These are phyloP conservation scores for Palloptera scutellata DNA, from an alignment of 2,888 invertebrate genomes.

Conservation along the genomic window DNA sequence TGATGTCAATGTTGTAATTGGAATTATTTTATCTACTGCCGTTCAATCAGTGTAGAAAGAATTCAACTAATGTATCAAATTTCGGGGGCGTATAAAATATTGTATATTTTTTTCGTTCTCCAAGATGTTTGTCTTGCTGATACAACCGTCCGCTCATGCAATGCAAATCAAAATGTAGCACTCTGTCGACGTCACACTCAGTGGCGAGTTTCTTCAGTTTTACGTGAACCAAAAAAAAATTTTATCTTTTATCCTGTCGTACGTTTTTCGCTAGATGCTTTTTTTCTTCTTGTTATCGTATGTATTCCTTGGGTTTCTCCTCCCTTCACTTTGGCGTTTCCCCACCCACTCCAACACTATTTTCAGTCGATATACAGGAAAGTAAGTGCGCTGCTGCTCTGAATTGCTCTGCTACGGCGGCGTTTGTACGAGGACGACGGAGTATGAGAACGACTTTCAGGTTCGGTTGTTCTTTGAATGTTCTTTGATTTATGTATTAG, in stretches of 20 bases:
- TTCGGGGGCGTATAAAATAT: constrained; percentile 8
- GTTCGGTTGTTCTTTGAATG: no score
- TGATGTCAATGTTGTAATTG: background rate
- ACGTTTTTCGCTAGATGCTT: constrained; percentile 10
- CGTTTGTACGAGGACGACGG: no score
- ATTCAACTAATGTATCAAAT: background rate
- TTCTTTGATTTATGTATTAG: no score
- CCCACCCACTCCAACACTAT: constrained; percentile 15
- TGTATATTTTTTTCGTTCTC: constrained; percentile 29
- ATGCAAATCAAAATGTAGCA: constrained; percentile 6
- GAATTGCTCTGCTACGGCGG: background rate
- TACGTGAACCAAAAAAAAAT: background rate
- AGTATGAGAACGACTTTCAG: no score
- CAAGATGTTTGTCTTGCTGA: constrained; percentile 15
- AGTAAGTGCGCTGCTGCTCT: constrained; percentile 16
- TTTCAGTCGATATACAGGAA: constrained; percentile 26
- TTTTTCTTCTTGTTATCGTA: constrained; percentile 22
- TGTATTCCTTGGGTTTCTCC: constrained; percentile 18
- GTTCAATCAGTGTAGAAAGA: background rate
- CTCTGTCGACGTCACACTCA: background rate
- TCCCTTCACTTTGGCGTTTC: constrained; percentile 16
- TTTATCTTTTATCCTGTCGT: no score
- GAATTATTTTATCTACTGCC: background rate
- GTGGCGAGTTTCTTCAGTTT: background rate
- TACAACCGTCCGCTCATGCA: background rate